Base-by-base conservation (phyloP, 1,140 invertebrate species). In the Drosophila quadrilineata region DNA sequence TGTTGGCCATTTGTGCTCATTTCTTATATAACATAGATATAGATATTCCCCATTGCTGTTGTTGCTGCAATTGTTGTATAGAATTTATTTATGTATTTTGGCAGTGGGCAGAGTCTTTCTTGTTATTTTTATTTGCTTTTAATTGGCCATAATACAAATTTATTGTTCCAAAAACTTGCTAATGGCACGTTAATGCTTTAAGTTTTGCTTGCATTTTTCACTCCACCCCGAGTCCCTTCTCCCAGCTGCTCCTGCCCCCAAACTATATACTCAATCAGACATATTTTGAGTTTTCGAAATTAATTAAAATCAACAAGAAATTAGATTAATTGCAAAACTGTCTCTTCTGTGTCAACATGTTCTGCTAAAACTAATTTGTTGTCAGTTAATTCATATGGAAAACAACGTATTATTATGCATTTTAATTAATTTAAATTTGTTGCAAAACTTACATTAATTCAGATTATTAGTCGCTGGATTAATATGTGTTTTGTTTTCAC, bases 111-210 rank as follows among this genome's bases (percentile, higher is more conserved):
- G 14, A 43, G 33, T 48, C 52, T 80, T 77, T 73, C 33, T 63
- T 63, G 64, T 67, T 54, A 60, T 77, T 84, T 85, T 86, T 85
- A 85, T 85, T 85, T 24, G 66, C 66, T 79, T 86, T 85, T 85
- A 85, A 85, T 85, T 85, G 79, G 79, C 79, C 79, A 77, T 85
- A 85, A 85, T 85, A 79, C 43, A 85, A 85, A 85, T 85, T 85
- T 85, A 85, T 85, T 71, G 59, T 22, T 28, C 62, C 50, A 85
- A n/a, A n/a, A n/a, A 85, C 80, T 85, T 85, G 74, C 79, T 75
- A 85, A 85, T 86, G 79, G 71, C 66, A 79, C 74, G 74, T 85
- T 85, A 79, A 85, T 85, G 79, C 41, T 85, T 66, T 66, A 59
- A 75, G 58, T 79, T 80, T 63, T 75, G 33, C 38, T 29, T 71